phyloP scores from a whole-genome alignment of 2,888 invertebrate genomes.

The Dioctria rufipes region DNA sequence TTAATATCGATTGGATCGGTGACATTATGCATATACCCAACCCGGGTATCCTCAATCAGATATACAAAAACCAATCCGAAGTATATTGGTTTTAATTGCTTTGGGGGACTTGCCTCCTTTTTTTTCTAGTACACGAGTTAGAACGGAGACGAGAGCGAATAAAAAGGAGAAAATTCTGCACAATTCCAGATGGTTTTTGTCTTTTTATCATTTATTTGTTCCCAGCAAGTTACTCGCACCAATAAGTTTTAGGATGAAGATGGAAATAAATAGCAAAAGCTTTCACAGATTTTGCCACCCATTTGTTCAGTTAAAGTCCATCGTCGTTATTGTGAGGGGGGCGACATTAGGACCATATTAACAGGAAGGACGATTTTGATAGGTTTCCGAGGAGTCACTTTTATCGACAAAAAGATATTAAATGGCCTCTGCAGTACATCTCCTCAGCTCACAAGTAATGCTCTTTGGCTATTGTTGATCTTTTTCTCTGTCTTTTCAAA shows the following conservation, averaged over 20 bases:
- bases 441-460: slow-evolving; percentile 2
- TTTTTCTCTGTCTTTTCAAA: neutral
- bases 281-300: slow-evolving; percentile 38
- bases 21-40: neutral
- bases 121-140: too few relatives aligned
- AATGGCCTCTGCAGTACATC: slow-evolving; percentile 27
- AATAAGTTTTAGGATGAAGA: slow-evolving; percentile 5
- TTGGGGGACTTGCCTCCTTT: neutral
- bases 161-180: slow-evolving; percentile 45
- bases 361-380: slow-evolving; percentile 39
- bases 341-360: slow-evolving; percentile 23
- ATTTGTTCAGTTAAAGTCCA: slow-evolving; percentile 24
- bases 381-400: slow-evolving; percentile 9
- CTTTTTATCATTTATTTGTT: slow-evolving; percentile 52
- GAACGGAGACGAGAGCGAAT: neutral
- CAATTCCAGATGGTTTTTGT: slow-evolving; percentile 46
- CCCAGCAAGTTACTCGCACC: slow-evolving; percentile 49
- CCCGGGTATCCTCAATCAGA: slow-evolving; percentile 16
- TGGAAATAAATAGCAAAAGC: slow-evolving; percentile 31
- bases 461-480: neutral
- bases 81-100: neutral
- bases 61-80: neutral
- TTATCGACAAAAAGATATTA: slow-evolving; percentile 25
- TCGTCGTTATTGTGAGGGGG: neutral
- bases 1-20: slow-evolving; percentile 37